Evolutionary conservation across 2,113 vertebrate genomes (phyloP).

Genomic region (Austrofundulus limnaeus): DNA sequence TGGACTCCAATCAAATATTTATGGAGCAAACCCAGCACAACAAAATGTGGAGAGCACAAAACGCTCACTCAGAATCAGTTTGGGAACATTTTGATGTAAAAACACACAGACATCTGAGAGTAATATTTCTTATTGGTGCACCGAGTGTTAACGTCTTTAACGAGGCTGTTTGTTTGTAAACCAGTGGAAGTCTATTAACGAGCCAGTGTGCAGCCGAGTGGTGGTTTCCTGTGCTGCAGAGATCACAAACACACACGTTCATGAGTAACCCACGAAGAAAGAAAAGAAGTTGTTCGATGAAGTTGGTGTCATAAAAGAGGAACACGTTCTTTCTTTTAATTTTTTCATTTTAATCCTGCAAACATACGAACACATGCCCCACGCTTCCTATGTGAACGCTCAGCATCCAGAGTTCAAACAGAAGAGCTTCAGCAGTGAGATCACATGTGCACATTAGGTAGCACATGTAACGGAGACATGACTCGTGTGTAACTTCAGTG

Average conservation of each 20-base stretch:
- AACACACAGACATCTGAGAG: background rate
- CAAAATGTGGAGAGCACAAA: no score
- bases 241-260: background rate
- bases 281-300: background rate
- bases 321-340: background rate
- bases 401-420: conserved; percentile 11
- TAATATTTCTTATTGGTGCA: background rate
- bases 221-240: background rate
- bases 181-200: conserved; percentile 3
- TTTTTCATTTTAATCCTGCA: background rate
- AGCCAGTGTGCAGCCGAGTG: background rate
- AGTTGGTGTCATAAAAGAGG: background rate
- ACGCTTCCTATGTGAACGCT: background rate
- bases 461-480: conserved; percentile 12
- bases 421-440: conserved; percentile 18
- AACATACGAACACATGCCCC: background rate
- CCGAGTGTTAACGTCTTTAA: background rate
- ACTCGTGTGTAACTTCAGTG: conserved; percentile 19
- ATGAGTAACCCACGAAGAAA: background rate
- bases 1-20: no score
- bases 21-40: no score
- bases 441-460: conserved; percentile 55
- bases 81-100: background rate
- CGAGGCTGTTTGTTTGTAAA: background rate
- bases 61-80: no score